Evolutionary conservation across 2,888 invertebrate species (phyloP).

Genomic region (Ommatoiulus sabulosus): DNA sequence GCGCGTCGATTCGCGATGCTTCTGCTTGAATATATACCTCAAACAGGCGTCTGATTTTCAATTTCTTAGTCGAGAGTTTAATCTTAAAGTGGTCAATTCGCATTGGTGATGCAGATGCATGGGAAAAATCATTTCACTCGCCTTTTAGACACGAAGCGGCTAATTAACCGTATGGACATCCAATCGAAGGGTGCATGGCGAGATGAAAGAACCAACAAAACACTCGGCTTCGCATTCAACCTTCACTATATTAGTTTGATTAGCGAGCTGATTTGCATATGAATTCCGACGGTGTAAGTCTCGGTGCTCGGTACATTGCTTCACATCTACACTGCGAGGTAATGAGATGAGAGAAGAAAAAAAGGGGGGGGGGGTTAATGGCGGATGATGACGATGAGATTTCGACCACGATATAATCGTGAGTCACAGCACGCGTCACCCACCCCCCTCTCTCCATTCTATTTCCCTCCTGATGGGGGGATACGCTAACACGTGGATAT

Average conservation of each 20-base stretch:
- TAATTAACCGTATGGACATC: no score
- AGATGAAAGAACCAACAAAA: background rate
- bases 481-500: background rate
- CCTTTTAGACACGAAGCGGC: no score
- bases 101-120: no score
- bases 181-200: no score
- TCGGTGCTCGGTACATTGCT: background rate
- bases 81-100: no score
- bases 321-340: background rate
- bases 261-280: background rate
- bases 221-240: background rate
- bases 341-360: no score
- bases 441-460: background rate
- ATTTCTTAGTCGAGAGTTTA: no score
- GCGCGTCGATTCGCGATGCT: no score
- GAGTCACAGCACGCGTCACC: slow-evolving; percentile 10
- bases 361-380: background rate
- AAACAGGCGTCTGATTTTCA: no score
- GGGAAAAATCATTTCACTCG: no score
- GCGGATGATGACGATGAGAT: slow-evolving; percentile 14
- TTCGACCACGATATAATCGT: background rate
- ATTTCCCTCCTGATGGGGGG: background rate
- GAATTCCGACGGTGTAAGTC: background rate
- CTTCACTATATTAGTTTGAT: background rate
- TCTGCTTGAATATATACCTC: no score